Conservation (phyloP, 64 coral and sea anemone genomes). For the Catalaphyllia jardinei region DNA sequence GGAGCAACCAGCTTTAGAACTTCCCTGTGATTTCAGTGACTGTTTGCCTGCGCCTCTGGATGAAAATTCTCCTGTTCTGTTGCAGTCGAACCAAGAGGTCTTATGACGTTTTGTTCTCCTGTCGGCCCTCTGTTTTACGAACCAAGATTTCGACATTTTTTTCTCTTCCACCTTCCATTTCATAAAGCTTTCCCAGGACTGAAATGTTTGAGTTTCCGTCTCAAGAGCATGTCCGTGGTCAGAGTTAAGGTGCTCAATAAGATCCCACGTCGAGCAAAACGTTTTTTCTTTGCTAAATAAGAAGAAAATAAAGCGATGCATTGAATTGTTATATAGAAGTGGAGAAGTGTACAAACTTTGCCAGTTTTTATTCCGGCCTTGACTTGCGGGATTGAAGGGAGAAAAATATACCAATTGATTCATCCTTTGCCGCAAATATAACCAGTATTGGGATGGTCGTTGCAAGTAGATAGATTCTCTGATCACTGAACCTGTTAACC, state of each 20-base stretch:
- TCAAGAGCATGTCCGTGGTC: neutral
- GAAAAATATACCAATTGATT: too few relatives aligned
- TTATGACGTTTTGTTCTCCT: too few relatives aligned
- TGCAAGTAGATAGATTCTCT: too few relatives aligned
- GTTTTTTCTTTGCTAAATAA: too few relatives aligned
- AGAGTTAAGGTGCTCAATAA: neutral
- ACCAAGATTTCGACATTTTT: neutral
- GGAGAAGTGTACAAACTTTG: too few relatives aligned
- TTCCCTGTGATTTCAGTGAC: conserved; percentile 25
- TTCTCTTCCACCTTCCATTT: neutral
- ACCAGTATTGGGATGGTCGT: too few relatives aligned
- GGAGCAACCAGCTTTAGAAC: conserved; percentile 5
- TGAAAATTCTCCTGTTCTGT: conserved; percentile 7
- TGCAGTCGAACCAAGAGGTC: conserved; percentile 22
- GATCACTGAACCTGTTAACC: too few relatives aligned
- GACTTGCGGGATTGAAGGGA: too few relatives aligned
- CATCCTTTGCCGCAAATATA: too few relatives aligned
- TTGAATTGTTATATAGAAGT: neutral
- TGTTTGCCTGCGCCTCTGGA: neutral
- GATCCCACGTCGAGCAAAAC: neutral
- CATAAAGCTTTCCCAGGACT: neutral
- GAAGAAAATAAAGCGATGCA: neutral
- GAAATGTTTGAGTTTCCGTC: neutral
- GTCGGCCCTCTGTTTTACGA: neutral
- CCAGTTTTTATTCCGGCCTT: too few relatives aligned